Base-by-base conservation (phyloP, 2,113 vertebrate genomes). In the Sardina pilchardus region DNA sequence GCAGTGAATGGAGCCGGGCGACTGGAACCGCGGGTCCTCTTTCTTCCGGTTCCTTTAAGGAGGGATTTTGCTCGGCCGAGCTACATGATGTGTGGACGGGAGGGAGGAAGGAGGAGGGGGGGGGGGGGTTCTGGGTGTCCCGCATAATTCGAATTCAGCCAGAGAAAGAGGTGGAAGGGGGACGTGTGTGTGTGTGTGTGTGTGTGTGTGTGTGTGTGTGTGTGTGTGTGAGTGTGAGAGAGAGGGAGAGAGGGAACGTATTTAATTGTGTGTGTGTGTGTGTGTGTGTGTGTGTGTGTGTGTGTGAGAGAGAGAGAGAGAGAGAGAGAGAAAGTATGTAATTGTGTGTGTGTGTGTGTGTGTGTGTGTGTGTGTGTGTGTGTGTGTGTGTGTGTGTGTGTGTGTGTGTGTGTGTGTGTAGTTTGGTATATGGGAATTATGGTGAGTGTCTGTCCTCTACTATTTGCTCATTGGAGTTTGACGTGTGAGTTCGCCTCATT, bases 1-100 rank as follows among this genome's bases (percentile, higher is more conserved):
- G 85, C 88, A 26, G 90, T 97, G 94, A 97, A 96, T 96, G 95
- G 95, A 95, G 89, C 93, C 94, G 93, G 91, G 94, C 93, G 93
- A 90, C 93, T 93, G 93, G 94, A 94, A 94, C 93, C 93, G 90
- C 91, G 88, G 90, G 85, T 87, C 88, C 87, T 89, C 85, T 92
- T 91, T 93, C 90, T 91, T 94, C 90, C 90, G 85, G 90, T 92
- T 89, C 84, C 91, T 90, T 90, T 75, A 81, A 86, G 91, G 63
- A 34, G 63, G 91, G 92, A 91, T 91, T 90, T 92, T 91, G 89
- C 89, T 91, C 88, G 88, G 90, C 83, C 86, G 82, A 90, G 85
- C 86, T 89, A 83, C 84, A 83, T 88, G 89, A 88, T 86, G 88
- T 85, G 83, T 89, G 39, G 39, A 42, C 81, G 92, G 85, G 63